Evolutionary conservation across 2,888 invertebrate genomes (phyloP).

Genomic region (Lasioglossum pauxillum): DNA sequence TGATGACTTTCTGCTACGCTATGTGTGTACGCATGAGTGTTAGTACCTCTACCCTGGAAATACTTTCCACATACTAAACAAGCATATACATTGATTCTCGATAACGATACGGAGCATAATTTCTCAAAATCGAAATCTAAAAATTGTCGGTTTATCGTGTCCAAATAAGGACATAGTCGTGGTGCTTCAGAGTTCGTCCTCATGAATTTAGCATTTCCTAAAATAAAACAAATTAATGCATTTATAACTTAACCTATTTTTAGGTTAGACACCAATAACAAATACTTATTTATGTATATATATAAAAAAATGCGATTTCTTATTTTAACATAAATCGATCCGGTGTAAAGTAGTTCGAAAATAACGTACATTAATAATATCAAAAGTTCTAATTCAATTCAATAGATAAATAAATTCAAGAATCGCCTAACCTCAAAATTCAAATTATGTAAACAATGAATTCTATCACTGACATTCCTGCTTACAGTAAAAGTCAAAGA

Average conservation of each 20-base stretch:
- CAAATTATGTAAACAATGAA: conserved; percentile 37
- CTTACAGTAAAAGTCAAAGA: not conserved
- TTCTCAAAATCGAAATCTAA: conserved; percentile 99
- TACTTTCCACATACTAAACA: conserved; percentile 99
- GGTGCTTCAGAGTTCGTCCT: conserved; percentile 70
- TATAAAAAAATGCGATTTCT: not conserved
- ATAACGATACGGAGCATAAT: conserved; percentile 98
- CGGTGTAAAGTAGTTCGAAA: not conserved
- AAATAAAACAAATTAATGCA: conserved; percentile 30
- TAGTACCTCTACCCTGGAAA: conserved; percentile 98
- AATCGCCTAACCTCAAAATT: conserved; percentile 56
- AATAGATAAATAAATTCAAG: not conserved
- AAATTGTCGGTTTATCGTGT: conserved; percentile 98
- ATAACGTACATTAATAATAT: not conserved
- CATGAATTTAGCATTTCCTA: conserved; percentile 53
- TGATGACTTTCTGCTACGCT: conserved; percentile 99
- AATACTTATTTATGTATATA: not conserved
- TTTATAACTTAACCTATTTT: conserved; percentile 5
- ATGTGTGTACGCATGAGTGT: conserved; percentile 99
- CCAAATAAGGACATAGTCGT: conserved; percentile 96
- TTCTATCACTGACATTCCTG: conserved; percentile 9
- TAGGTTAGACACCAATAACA: conserved; percentile 26
- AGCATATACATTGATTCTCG: conserved; percentile 99
- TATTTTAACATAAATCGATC: not conserved
- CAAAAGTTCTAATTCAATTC: not conserved